These are phyloP conservation scores for Morelia viridis DNA, from an alignment of 2,797 vertebrate genomes.

Conservation along the genomic window DNA sequence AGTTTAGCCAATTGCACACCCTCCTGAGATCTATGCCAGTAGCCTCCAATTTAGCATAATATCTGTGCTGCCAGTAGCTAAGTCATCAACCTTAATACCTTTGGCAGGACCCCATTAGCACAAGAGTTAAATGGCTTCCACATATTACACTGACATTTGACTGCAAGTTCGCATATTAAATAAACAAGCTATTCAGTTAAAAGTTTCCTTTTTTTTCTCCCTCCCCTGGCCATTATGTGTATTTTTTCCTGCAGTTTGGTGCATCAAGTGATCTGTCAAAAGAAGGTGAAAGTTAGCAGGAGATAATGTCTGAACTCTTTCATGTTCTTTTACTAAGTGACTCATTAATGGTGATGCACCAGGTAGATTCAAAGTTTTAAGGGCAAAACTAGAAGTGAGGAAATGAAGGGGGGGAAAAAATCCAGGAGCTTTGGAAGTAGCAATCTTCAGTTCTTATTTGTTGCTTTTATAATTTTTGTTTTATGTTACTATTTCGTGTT, in stretches of 20 bases:
- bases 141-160: conserved; percentile 69
- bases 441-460: not conserved
- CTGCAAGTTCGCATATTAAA: conserved; percentile 66
- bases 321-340: not conserved
- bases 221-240: conserved; percentile 40
- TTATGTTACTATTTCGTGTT: not conserved
- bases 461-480: not conserved
- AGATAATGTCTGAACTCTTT: not conserved
- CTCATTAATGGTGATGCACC: not conserved
- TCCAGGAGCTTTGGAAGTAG: conserved; percentile 5
- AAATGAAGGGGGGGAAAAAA: too few species aligned
- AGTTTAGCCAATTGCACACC: conserved; percentile 13
- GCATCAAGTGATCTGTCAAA: conserved; percentile 45
- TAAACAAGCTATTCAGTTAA: conserved; percentile 72
- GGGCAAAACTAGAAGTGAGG: not conserved
- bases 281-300: conserved; percentile 12
- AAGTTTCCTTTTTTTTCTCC: conserved; percentile 64
- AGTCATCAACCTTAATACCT: conserved; percentile 74
- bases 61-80: conserved; percentile 64
- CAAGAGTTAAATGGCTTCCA: conserved; percentile 71
- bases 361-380: not conserved
- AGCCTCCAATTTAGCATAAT: conserved; percentile 12
- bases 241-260: conserved; percentile 48
- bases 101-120: conserved; percentile 74
- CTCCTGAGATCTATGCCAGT: conserved; percentile 5